A percentile compares a stretch with the other conserved stretches of the same genome.
phyloP scores from a whole-genome alignment of 2,888 invertebrate genomes.

The Trichogramma evanescens region DNA sequence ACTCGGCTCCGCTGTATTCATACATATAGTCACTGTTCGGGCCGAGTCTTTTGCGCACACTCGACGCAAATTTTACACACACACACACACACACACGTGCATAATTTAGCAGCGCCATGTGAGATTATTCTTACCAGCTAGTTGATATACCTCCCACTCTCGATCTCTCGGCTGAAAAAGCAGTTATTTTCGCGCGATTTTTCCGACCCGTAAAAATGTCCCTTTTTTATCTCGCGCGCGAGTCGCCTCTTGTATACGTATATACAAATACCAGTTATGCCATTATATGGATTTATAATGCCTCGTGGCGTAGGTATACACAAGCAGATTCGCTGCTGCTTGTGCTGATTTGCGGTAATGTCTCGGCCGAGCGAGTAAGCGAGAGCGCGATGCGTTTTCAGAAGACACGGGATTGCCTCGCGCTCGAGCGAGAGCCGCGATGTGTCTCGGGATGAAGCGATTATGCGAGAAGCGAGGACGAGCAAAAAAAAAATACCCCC shows the following conservation, averaged over 20 bases:
- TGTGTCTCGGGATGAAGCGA: conserved; percentile 19
- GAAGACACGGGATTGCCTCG: not conserved
- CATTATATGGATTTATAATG: conserved; percentile 14
- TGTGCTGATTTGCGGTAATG: conserved; percentile 16
- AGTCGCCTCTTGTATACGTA: no score
- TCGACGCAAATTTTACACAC: conserved; percentile 9
- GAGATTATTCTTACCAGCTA: conserved; percentile 3
- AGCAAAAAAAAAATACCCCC: not conserved
- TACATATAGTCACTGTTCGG: conserved; percentile 23
- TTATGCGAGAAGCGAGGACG: conserved; percentile 12
- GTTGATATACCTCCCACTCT: not conserved
- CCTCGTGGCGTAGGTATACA: no score
- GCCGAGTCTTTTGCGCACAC: conserved; percentile 4
- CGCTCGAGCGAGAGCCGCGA: not conserved
- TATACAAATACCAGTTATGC: conserved; percentile 9
- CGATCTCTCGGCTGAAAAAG: not conserved
- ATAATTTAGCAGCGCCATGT: not conserved
- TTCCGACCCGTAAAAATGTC: conserved; percentile 13
- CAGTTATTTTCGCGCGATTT: conserved; percentile 17
- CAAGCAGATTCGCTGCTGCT: not conserved
- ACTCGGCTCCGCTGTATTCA: conserved; percentile 19
- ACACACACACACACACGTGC: not conserved
- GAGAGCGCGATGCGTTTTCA: not conserved
- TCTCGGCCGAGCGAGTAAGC: not conserved
- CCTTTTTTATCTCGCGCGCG: conserved; percentile 18